Conservation (phyloP, 23 tunicate species). For the Styela clava region DNA sequence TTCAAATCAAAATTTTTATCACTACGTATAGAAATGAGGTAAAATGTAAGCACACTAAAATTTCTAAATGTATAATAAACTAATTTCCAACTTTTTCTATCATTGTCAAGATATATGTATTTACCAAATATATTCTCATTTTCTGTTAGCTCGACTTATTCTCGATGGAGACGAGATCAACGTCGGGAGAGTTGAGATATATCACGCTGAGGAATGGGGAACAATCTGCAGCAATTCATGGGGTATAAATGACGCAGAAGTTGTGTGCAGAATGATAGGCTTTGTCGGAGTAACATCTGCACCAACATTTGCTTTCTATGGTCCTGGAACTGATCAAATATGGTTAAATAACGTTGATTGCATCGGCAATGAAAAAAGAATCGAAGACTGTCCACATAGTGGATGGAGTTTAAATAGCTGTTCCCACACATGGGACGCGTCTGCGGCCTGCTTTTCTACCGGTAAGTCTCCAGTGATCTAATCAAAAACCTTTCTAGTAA, state of each 20-base stretch:
- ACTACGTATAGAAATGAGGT: too few species aligned
- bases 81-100: too few species aligned
- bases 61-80: too few species aligned
- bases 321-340: constrained; percentile 29
- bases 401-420: constrained; percentile 34
- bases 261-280: constrained; percentile 32
- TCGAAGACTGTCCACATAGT: constrained; percentile 29
- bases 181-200: constrained; percentile 51
- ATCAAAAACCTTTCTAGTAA: not conserved
- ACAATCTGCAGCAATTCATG: constrained; percentile 48
- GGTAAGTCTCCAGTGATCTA: not conserved
- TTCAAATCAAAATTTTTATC: too few species aligned
- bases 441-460: constrained; percentile 15
- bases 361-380: constrained; percentile 26
- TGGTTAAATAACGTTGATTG: constrained; percentile 44
- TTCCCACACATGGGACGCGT: constrained; percentile 35
- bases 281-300: not conserved
- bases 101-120: too few species aligned
- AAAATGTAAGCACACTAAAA: too few species aligned
- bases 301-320: constrained; percentile 3
- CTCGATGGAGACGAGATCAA: not conserved
- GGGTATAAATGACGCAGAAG: constrained; percentile 25
- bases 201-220: constrained; percentile 40
- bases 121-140: too few species aligned
- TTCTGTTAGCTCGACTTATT: not conserved